Evolutionary conservation across 1,140 invertebrate genomes (phyloP), one percentile per base, ranked within the genome.

Genomic region (Leguminivora glycinivorella): DNA sequence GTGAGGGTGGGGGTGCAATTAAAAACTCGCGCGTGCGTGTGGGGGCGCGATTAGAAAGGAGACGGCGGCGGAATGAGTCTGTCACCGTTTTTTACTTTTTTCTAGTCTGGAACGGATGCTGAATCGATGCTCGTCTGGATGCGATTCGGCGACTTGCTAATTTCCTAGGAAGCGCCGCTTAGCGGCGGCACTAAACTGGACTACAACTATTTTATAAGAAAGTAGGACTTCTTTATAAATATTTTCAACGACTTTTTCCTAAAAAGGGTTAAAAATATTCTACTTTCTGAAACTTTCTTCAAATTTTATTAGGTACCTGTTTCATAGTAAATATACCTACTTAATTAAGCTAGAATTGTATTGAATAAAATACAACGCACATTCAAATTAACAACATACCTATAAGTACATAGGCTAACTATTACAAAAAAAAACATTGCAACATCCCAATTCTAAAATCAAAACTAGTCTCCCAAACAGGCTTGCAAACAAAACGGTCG

Each of bases 21-120:
- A 89, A 89, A 86, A 89, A 88, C 78, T 83, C 88, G 89, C 89
- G 89, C 89, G 87, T 89, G 89, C 89, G 89, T 84, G 83, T 88
- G 86, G 83, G 84, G 83, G 75, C 79, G 82, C 89, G 89, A 91
- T 91, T 91, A 91, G 89, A 87, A 89, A 82, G 82, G 85, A 85
- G 85, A 87, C 84, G 83, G 73, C 78, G 79, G 76, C 83, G 84
- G 82, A 83, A 87, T 85, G 88, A 86, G 87, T 85, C 83, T 87
- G 81, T 83, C 82, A 83, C 77, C 74, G 78, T 84, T 90, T 88
- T 88, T 88, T 85, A 85, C 83, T 88, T 88, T 88, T 91, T 89
- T 82, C 89, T 89, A 91, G 89, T 89, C 89, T 89, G 86, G 78
- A 71, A 70, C 73, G 68, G 77, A 78, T 78, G 77, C 71, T 75